Percentiles rank a stretch among this genome's conserved stretches.
Evolutionary conservation across 2,888 invertebrate genomes (phyloP).

Genomic region (Metalampra italica): DNA sequence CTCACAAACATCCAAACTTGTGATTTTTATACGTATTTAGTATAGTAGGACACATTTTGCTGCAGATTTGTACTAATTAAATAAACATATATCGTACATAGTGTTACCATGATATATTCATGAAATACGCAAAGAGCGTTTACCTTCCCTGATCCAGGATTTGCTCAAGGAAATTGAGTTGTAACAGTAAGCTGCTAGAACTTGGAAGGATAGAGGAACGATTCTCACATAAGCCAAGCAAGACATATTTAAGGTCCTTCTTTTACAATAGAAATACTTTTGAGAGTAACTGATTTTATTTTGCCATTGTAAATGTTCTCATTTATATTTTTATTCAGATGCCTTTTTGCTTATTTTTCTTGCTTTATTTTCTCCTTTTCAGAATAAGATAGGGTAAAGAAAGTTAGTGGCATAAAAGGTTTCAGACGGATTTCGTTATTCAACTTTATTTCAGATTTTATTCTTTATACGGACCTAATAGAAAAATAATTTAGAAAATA

Average conservation of each 20-base stretch:
- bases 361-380: neutral
- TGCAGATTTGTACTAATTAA: too few species aligned
- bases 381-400: neutral
- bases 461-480: too few species aligned
- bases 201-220: conserved; percentile 40
- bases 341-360: neutral
- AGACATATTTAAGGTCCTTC: conserved; percentile 31
- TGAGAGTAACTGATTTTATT: conserved; percentile 13
- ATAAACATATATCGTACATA: neutral
- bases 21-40: too few species aligned
- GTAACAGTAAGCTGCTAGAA: conserved; percentile 49
- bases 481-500: too few species aligned
- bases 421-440: neutral
- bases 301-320: conserved; percentile 3
- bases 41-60: too few species aligned
- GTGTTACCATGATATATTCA: conserved; percentile 35
- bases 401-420: neutral
- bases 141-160: conserved; percentile 57
- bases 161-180: conserved; percentile 58
- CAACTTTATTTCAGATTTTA: too few species aligned
- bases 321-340: neutral
- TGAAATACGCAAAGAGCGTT: conserved; percentile 45
- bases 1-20: too few species aligned
- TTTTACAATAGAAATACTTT: conserved; percentile 25
- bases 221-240: conserved; percentile 39